Evolutionary conservation across 1,140 invertebrate genomes (phyloP).

Genomic region (Diorhabda carinulata): DNA sequence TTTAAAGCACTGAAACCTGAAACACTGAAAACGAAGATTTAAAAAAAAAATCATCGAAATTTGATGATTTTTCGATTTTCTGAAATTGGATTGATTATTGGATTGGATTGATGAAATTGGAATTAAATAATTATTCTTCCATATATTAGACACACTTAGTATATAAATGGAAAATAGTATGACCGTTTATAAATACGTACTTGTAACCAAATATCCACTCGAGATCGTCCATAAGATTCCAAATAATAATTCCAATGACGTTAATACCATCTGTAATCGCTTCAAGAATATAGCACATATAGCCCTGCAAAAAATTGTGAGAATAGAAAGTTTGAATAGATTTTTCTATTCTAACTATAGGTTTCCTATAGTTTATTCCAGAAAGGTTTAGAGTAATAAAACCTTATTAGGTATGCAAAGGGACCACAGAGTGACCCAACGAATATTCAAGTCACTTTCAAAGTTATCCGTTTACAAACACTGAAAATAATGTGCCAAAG

Average conservation of each 20-base stretch:
- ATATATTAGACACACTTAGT: not conserved
- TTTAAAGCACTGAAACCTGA: too few relatives aligned
- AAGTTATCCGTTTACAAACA: not conserved
- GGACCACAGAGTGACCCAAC: not conserved
- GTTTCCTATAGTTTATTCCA: not conserved
- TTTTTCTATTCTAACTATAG: not conserved
- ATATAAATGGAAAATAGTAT: not conserved
- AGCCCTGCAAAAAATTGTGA: constrained; percentile 28
- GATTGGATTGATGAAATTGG: not conserved
- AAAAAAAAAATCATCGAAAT: too few relatives aligned
- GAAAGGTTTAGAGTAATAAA: not conserved
- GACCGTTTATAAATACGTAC: constrained; percentile 42
- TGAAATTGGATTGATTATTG: not conserved
- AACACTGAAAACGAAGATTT: too few relatives aligned
- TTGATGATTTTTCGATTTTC: not conserved
- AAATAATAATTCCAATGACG: constrained; percentile 23
- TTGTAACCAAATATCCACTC: constrained; percentile 56
- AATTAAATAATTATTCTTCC: not conserved
- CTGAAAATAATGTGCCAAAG: too few relatives aligned
- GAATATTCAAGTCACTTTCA: not conserved
- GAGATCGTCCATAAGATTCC: constrained; percentile 53
- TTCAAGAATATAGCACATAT: constrained; percentile 54
- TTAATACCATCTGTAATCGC: constrained; percentile 23
- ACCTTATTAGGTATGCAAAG: not conserved
- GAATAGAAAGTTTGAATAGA: not conserved